Evolutionary conservation across 2,797 vertebrate species (phyloP), one percentile per base, ranked within the genome.

Genomic region (Phataginus tetradactyla): DNA sequence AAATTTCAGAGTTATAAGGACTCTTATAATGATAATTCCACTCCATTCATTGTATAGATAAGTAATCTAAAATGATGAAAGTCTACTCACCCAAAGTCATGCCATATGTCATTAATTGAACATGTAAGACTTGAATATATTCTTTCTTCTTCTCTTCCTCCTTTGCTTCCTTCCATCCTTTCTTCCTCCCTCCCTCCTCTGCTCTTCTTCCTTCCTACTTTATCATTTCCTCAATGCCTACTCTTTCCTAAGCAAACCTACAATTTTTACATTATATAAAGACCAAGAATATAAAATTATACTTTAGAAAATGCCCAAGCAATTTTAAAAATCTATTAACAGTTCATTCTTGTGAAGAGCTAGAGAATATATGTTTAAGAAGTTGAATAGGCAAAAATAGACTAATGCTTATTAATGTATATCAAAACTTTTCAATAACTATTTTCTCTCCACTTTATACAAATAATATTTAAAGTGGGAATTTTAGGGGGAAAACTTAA

Each of bases 191-290:
- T 63, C 14, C 37, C 55, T 9, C 45, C 45, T 45, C 42, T 45
- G 11, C 32, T 5, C 45, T 45, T 45, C 13, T 77, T 75, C 49
- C 29, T 49, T 61, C 37, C 32, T 78, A 25, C 32, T 42, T 72
- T 78, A 84, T 7, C 57, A 90, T 72, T 84, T 88, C 66, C 74
- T 91, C 20, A 59, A 9, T 71, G 1, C 12, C 27, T 87, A 12
- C 29, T 49, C 42, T 80, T 5, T 63, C 7, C 11, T 14, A 68
- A 74, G 34, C 4, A 84, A 88, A 80, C 10, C 39, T 78, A 51
- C 57, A 66, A 53, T 45, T n/a, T 92, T 87, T 87, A 63, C 18
- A 72, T 61, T 86, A 83, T 39, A 64, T 95, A 29, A 94, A 87
- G 5, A 64, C 12, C 23, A 94, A 32, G 1, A 49, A 63, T 42